A percentile compares a stretch with the other conserved stretches of the same genome.
phyloP scores from a whole-genome alignment of 2,797 vertebrate species.

The Cryptoprocta ferox region DNA sequence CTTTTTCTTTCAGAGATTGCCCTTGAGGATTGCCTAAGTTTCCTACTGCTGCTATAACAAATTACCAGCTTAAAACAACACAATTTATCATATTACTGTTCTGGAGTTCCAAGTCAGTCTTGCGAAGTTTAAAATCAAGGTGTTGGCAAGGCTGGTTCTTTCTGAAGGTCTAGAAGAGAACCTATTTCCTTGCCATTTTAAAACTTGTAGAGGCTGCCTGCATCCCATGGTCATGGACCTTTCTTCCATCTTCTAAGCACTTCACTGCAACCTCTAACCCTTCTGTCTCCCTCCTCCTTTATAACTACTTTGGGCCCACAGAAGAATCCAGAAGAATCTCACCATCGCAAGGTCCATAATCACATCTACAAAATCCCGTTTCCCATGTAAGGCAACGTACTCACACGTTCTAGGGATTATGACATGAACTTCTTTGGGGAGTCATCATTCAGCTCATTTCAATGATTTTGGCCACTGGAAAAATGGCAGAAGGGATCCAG shows the following conservation, averaged over 20 bases:
- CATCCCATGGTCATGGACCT: background rate
- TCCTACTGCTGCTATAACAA: background rate
- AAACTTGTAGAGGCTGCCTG: background rate
- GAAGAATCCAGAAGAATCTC: background rate
- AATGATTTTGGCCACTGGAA: background rate
- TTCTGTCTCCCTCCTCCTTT: background rate
- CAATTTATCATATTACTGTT: background rate
- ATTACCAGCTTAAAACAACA: background rate
- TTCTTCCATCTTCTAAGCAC: background rate
- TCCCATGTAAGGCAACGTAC: background rate
- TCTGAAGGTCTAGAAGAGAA: background rate
- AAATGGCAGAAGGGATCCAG: background rate
- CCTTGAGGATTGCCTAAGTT: background rate
- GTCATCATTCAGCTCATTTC: background rate
- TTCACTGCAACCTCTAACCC: background rate
- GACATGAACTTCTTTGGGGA: background rate
- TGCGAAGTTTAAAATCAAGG: background rate
- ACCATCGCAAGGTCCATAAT: background rate
- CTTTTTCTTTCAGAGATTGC: background rate
- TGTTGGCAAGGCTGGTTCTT: background rate
- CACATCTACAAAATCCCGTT: background rate
- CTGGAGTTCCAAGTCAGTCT: background rate
- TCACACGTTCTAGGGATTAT: background rate
- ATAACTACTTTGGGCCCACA: background rate
- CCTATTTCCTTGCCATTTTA: background rate